A percentile compares a stretch with the other conserved stretches of the same genome.
Conservation (phyloP, 2,113 vertebrate genomes). For the human region DNA sequence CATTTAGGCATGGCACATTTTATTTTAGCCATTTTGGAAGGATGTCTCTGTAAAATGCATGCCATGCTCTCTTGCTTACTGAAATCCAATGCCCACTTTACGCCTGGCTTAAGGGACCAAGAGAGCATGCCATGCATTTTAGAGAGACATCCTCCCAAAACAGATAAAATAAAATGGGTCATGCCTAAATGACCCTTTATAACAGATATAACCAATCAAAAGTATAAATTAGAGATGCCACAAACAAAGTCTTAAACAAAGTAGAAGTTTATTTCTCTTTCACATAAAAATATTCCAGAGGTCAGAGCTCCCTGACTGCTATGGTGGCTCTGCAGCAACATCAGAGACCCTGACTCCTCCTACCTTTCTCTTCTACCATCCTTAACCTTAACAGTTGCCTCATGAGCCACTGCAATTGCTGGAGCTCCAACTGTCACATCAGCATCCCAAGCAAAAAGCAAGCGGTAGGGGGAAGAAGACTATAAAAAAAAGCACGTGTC, state of each 20-base stretch:
- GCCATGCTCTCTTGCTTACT: background rate
- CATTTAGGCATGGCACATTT: too few relatives aligned
- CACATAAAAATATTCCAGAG: background rate
- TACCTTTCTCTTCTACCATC: background rate
- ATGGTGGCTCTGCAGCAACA: background rate
- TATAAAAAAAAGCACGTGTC: background rate
- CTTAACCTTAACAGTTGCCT: background rate
- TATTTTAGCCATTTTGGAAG: background rate
- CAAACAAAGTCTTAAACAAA: background rate
- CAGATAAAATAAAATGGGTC: background rate
- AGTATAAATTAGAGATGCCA: background rate
- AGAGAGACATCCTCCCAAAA: background rate
- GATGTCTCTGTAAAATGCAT: background rate
- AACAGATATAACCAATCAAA: background rate
- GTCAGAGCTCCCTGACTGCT: background rate
- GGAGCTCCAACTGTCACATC: background rate
- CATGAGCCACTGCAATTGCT: background rate
- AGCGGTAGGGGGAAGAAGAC: background rate
- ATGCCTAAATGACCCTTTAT: too few relatives aligned
- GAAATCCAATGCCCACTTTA: background rate
- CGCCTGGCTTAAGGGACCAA: background rate
- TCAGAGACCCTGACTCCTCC: background rate
- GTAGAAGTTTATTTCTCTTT: background rate
- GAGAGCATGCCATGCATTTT: background rate
- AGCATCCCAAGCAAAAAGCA: background rate